Conservation (phyloP, 1,140 invertebrate genomes). For the Cylas formicarius region DNA sequence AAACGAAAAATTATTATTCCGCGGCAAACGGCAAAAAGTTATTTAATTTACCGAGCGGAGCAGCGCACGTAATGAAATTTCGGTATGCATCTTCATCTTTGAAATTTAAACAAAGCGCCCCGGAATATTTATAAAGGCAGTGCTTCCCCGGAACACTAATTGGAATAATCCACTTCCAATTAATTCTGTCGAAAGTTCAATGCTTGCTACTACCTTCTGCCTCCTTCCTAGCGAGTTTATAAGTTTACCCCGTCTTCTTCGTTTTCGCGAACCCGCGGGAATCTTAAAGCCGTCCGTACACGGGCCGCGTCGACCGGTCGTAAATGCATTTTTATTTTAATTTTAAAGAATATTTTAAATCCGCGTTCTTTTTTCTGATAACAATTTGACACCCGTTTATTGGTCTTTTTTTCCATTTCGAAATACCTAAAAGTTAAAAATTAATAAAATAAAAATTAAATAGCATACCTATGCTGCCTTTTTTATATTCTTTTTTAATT, state of each 20-base stretch:
- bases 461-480: too few relatives aligned
- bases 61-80: constrained; percentile 23
- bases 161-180: constrained; percentile 41
- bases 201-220: constrained; percentile 37
- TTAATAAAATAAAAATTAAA: too few relatives aligned
- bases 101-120: constrained; percentile 38
- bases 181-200: constrained; percentile 38
- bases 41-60: constrained; percentile 12
- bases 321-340: too few relatives aligned
- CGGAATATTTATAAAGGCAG: constrained; percentile 37
- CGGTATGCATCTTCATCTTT: constrained; percentile 34
- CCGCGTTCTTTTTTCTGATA: too few relatives aligned
- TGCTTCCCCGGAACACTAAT: constrained; percentile 35
- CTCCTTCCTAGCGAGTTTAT: constrained; percentile 18
- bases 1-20: too few relatives aligned
- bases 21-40: constrained; percentile 1
- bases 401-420: too few relatives aligned
- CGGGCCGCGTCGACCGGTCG: neutral
- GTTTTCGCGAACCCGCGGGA: neutral
- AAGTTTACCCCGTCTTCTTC: constrained; percentile 19
- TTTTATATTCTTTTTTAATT: too few relatives aligned
- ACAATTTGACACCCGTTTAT: too few relatives aligned
- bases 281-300: neutral
- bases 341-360: too few relatives aligned
- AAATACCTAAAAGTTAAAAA: too few relatives aligned